Evolutionary conservation across 2,888 invertebrate genomes (phyloP).

Genomic region (Hylaea fasciaria): DNA sequence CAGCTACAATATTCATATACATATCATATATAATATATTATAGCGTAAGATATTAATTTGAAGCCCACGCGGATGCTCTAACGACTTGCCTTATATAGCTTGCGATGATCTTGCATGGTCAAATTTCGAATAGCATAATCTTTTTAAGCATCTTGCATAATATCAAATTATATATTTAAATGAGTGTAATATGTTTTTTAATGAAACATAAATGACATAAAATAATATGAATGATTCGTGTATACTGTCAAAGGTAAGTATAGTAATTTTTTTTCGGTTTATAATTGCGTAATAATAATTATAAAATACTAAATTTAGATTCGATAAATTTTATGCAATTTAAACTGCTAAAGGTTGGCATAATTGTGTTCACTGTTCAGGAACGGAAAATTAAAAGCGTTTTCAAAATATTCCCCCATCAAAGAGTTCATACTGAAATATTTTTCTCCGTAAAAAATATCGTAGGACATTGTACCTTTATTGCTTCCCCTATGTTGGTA

Average conservation of each 20-base stretch:
- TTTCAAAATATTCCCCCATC: conserved; percentile 33
- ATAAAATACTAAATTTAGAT: too few relatives aligned
- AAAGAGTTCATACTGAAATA: conserved; percentile 37
- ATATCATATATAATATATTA: conserved; percentile 21
- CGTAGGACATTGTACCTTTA: conserved; percentile 45
- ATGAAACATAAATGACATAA: background rate
- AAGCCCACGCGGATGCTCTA: conserved; percentile 42
- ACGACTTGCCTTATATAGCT: conserved; percentile 42
- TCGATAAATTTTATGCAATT: background rate
- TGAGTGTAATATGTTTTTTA: background rate
- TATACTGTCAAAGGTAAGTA: too few relatives aligned
- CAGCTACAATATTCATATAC: conserved; percentile 22
- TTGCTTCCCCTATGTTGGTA: conserved; percentile 41
- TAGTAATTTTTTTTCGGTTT: too few relatives aligned
- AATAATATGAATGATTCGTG: background rate
- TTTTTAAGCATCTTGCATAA: conserved; percentile 33
- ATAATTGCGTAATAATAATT: too few relatives aligned
- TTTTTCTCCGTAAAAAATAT: conserved; percentile 43
- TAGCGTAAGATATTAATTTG: conserved; percentile 39
- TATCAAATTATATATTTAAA: conserved; percentile 13
- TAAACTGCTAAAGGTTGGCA: conserved; percentile 1
- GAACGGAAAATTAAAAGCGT: conserved; percentile 37
- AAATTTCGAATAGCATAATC: conserved; percentile 38
- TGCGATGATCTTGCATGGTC: conserved; percentile 38
- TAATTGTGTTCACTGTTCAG: background rate